Evolutionary conservation across 1,140 invertebrate genomes (phyloP).

Genomic region (Cephus cinctus): DNA sequence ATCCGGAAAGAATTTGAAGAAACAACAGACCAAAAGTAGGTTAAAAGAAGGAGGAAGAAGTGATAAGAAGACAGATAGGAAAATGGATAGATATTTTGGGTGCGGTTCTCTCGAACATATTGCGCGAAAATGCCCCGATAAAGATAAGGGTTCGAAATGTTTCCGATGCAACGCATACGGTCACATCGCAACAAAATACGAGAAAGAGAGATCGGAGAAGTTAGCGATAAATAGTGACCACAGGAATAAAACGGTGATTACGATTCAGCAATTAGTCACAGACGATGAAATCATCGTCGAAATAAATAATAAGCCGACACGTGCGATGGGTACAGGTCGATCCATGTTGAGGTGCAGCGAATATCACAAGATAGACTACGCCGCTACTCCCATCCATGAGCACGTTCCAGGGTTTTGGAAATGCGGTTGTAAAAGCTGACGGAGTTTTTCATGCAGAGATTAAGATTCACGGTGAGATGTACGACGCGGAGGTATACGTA

Average conservation of each 20-base stretch:
- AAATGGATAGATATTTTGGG: slow-evolving; percentile 2
- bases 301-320: background rate
- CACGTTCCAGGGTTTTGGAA: slow-evolving; percentile 6
- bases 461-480: background rate
- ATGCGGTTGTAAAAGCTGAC: background rate
- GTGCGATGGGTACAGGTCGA: background rate
- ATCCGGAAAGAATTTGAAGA: no score
- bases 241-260: no score
- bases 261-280: background rate
- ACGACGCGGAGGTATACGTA: background rate
- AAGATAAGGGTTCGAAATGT: slow-evolving; percentile 21
- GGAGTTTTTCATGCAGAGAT: background rate
- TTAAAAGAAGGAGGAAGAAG: background rate
- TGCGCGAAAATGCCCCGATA: slow-evolving; percentile 3
- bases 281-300: background rate
- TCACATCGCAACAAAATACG: slow-evolving; percentile 12
- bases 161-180: slow-evolving; percentile 18
- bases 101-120: slow-evolving; percentile 16
- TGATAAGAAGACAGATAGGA: background rate
- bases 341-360: background rate
- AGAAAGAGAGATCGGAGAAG: no score
- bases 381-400: background rate
- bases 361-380: slow-evolving; percentile 1
- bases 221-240: no score
- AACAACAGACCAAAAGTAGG: no score